Base-by-base conservation (phyloP, 1,140 invertebrate genomes). In the Panonychus citri region DNA sequence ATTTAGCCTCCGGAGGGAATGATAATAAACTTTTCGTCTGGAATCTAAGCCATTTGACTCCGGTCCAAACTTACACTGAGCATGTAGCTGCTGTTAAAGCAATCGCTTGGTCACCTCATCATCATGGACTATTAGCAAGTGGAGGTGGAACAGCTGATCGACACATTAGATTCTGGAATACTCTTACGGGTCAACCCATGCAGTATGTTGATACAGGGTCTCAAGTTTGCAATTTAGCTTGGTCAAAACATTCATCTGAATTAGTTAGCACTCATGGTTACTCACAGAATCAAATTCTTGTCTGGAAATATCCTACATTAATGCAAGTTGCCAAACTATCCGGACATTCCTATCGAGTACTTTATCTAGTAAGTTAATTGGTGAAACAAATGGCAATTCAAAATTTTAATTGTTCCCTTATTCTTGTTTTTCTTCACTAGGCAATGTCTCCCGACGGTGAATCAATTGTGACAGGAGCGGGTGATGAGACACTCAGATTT, bases 161-260 rank as follows among this genome's bases (percentile, higher is more conserved):
- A n/a, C 90, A 85, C 67, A 90, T 95, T 54, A 76, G 94, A 3
- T 99, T 99, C 72, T 99, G 94, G 93, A 99, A 99, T 69, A 98
- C 94, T 1, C 71, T 99, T 37, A 99, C 94, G n/a, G 88, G 85
- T 8, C 93, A 98, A 71, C 88, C 91, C 3, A 88, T 98, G 82
- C 91, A 97, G 69, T 91, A 85, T 69, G 85, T 98, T 37, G 94
- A 99, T 69, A 98, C 95, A 3, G 91, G 90, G n/a, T 93, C 87
- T 0, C 93, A 79, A 64, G 91, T 99, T 17, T 99, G 94, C 71
- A 99, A 98, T 73, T 71, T 99, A 52, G 93, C 93, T 25, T 99
- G 95, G 95, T 97, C 91, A 15, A 96, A 95, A 69, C 90, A 97
- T 72, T 90, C 89, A 52, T 91, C 88, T 60, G 93, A 98, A 73